Evolutionary conservation across 2,797 vertebrate species (phyloP), one percentile per base, ranked within the genome.

Genomic region (Acrossocheilus wenchowensis): DNA sequence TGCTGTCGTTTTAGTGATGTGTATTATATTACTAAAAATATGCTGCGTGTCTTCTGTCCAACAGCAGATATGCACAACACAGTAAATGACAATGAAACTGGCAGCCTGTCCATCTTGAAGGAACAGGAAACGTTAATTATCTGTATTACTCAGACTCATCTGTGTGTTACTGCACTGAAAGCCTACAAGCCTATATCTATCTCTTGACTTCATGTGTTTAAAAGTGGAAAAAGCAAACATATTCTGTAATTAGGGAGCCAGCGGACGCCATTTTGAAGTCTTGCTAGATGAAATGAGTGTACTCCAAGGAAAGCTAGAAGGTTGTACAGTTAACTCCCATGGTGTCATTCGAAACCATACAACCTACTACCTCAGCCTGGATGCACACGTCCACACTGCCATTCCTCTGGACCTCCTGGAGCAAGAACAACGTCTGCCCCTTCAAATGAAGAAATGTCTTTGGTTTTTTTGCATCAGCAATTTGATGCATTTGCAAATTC

Each of bases 351-450:
- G 97, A 99, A 99, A 99, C 98, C 98, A 99, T 99, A 99, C 98
- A 99, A 99, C 98, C 98, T 99, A 99, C 98, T 99, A 99, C 98
- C 98, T 99, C 98, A 99, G 97, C 98, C 97, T 96, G 98, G 98
- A 99, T 97, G 97, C 96, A 98, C 98, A 98, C 98, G 97, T 96
- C 93, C 95, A 92, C 7, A 91, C 85, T 92, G 94, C 91, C 91
- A 89, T 89, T 96, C 94, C 93, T 96, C 93, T 92, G 86, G 89
- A 95, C 94, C 95, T 96, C 34, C 73, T 72, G 11, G 54, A 50
- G 64, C 52, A 68, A 71, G 54, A 19, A 78, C 23, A 36, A 79
- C 14, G 54, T 68, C 72, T 82, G 83, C 6, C 21, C 26, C n/a
- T 74, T 66, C 17, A 26, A 19, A 14, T n/a, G 19, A 26, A 66